These are phyloP conservation scores for Drepanosiphum platanoidis DNA, from an alignment of 2,888 invertebrate species.

Conservation along the genomic window DNA sequence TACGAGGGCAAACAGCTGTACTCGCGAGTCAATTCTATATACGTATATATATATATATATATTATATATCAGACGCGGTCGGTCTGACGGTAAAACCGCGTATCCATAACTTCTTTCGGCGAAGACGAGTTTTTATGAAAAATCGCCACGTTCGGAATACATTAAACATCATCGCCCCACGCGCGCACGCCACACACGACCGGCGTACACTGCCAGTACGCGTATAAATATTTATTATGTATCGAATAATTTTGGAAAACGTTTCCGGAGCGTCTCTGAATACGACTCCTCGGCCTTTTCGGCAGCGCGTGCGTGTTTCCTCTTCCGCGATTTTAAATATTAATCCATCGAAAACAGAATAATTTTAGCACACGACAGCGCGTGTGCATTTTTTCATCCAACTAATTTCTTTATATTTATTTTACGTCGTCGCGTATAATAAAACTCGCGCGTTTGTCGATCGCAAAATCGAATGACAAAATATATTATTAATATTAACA, in stretches of 20 bases:
- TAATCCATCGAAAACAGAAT: slow-evolving; percentile 21
- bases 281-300: background rate
- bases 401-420: slow-evolving; percentile 11
- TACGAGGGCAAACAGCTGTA: slow-evolving; percentile 47
- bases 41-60: too few relatives aligned
- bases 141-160: slow-evolving; percentile 51
- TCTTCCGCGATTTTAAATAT: slow-evolving; percentile 13
- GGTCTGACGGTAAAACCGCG: slow-evolving; percentile 30
- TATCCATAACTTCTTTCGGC: slow-evolving; percentile 33
- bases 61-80: too few relatives aligned
- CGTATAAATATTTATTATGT: slow-evolving; percentile 41
- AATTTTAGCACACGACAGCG: background rate
- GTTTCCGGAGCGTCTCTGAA: slow-evolving; percentile 3
- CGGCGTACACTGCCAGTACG: background rate
- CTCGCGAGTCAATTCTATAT: slow-evolving; percentile 38
- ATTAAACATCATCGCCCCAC: slow-evolving; percentile 12
- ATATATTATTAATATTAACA: too few relatives aligned
- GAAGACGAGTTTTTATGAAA: slow-evolving; percentile 52
- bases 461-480: too few relatives aligned
- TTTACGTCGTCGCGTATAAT: too few relatives aligned
- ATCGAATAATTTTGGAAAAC: slow-evolving; percentile 38
- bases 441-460: too few relatives aligned
- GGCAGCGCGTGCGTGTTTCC: background rate
- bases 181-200: background rate
- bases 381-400: background rate